phyloP scores from a whole-genome alignment of 2,797 vertebrate species.

The Pyrocephalus nanus region DNA sequence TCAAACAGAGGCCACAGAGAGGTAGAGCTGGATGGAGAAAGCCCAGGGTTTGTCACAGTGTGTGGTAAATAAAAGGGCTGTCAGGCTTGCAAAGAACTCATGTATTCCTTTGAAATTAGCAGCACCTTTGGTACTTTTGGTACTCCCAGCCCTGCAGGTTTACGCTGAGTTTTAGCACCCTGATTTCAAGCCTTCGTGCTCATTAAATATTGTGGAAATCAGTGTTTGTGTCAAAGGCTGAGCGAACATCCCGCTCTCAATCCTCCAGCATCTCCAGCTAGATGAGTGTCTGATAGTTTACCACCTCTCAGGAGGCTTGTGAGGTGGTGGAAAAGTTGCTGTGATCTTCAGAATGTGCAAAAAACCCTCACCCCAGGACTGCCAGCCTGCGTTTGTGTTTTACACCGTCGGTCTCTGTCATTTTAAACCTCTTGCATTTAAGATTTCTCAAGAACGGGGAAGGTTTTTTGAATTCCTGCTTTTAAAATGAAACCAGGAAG shows the following conservation, averaged over 20 bases:
- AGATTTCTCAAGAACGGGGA: not conserved
- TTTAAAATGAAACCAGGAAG: not conserved
- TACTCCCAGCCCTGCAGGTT: not conserved
- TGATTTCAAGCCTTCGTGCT: fast-evolving
- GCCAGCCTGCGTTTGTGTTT: not conserved
- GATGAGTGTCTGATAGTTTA: not conserved
- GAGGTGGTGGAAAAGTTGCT: not conserved
- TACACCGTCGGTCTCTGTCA: fast-evolving
- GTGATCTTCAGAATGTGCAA: not conserved
- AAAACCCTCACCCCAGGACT: not conserved
- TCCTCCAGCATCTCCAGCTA: not conserved
- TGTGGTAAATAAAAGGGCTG: not conserved
- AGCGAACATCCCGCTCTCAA: fast-evolving
- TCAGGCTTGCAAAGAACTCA: not conserved
- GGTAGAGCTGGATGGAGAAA: not conserved
- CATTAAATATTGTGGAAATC: not conserved
- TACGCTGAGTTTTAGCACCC: not conserved
- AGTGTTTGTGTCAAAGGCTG: not conserved
- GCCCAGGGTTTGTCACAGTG: not conserved
- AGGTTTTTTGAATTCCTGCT: fast-evolving
- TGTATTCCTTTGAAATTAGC: not conserved
- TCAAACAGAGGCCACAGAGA: not conserved
- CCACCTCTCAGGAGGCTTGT: not conserved
- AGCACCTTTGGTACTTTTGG: not conserved
- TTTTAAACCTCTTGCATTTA: not conserved